A percentile compares a stretch with the other conserved stretches of the same genome.
phyloP scores from a whole-genome alignment of 2,888 invertebrate species.

The Andrena hattorfiana region DNA sequence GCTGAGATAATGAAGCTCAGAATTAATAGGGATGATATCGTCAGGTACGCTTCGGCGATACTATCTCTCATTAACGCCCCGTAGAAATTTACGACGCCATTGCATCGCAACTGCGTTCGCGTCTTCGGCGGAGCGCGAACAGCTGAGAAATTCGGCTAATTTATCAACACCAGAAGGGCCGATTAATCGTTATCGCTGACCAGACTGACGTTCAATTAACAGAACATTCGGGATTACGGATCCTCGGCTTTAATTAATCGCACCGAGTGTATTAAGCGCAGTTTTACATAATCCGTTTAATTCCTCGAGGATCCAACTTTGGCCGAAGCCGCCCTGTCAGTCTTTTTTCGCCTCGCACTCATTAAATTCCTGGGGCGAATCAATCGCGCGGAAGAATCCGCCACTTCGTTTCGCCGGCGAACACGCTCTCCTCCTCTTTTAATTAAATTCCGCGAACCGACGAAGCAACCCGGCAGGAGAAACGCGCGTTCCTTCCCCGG shows the following conservation, averaged over 20 bases:
- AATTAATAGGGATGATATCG: constrained; percentile 42
- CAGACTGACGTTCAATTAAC: constrained; percentile 23
- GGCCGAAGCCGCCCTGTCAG: background rate
- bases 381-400: constrained; percentile 30
- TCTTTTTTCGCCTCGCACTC: background rate
- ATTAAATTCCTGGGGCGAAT: constrained; percentile 11
- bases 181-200: constrained; percentile 41
- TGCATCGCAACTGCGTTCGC: background rate
- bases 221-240: background rate
- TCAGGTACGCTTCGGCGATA: constrained; percentile 7
- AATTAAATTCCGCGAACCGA: constrained; percentile 49
- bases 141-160: constrained; percentile 22
- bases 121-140: background rate
- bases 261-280: background rate
- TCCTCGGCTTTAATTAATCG: constrained; percentile 24
- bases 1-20: background rate
- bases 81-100: constrained; percentile 13
- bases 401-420: constrained; percentile 6
- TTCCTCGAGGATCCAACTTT: background rate
- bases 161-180: constrained; percentile 22
- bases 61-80: constrained; percentile 23
- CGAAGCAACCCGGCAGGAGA: background rate
- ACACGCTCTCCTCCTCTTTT: constrained; percentile 8
- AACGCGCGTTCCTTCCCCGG: background rate
- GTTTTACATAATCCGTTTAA: constrained; percentile 12